Evolutionary conservation across 2,888 invertebrate genomes (phyloP).

Genomic region (Bellardia bayeri): DNA sequence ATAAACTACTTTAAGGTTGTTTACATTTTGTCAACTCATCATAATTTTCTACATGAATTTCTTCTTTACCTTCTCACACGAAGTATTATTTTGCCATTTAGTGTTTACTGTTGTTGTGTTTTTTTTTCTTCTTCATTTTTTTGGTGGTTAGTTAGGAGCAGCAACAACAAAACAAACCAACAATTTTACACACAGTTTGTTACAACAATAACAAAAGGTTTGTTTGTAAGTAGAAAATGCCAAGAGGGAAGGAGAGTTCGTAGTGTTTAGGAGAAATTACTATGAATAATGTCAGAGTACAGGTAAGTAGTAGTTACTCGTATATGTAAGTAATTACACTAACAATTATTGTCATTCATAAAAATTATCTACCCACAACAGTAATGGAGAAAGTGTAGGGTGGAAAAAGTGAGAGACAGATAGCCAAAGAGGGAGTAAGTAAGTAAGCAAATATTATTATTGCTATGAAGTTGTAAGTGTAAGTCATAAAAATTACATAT

Average conservation of each 20-base stretch:
- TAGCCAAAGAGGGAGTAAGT: background rate
- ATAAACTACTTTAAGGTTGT: slow-evolving; percentile 71
- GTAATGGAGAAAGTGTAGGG: slow-evolving; percentile 43
- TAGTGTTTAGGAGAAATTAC: slow-evolving; percentile 38
- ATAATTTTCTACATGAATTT: slow-evolving; percentile 67
- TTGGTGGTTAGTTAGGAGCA: slow-evolving; percentile 42
- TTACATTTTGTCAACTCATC: slow-evolving; percentile 72
- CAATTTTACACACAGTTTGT: slow-evolving; percentile 44
- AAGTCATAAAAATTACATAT: slow-evolving; percentile 33
- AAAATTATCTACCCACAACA: slow-evolving; percentile 40
- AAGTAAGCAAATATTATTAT: slow-evolving; percentile 2
- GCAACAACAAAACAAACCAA: slow-evolving; percentile 7
- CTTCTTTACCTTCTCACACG: slow-evolving; percentile 33
- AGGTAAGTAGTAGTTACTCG: slow-evolving; percentile 39
- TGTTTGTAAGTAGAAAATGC: background rate
- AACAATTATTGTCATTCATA: slow-evolving; percentile 58
- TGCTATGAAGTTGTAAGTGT: background rate
- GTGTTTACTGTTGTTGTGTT: background rate
- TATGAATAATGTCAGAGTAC: slow-evolving; percentile 31
- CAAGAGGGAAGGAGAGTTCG: background rate
- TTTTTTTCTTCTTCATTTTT: slow-evolving; percentile 4
- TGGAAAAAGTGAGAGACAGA: background rate
- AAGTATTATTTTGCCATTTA: slow-evolving; percentile 36
- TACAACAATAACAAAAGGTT: slow-evolving; percentile 47
- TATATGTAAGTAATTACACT: slow-evolving; percentile 33